A percentile compares a stretch with the other conserved stretches of the same genome.
Evolutionary conservation across 92 coral and sea anemone genomes (phyloP).

Genomic region (Siderastrea siderea): DNA sequence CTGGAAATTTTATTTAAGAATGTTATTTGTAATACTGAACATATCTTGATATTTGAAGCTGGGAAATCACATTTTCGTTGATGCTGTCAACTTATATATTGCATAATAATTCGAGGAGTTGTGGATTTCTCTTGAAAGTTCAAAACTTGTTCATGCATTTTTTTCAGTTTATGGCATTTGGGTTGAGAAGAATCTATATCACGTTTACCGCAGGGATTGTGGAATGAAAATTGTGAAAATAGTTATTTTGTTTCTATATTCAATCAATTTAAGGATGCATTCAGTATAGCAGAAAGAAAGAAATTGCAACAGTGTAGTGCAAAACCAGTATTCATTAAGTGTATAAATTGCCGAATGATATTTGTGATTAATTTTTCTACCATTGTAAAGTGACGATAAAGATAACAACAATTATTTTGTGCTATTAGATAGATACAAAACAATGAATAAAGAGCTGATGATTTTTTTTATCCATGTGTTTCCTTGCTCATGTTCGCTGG

Average conservation of each 20-base stretch:
- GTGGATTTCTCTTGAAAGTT: too few relatives aligned
- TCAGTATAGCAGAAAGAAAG: background rate
- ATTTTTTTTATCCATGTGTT: background rate
- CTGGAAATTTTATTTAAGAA: background rate
- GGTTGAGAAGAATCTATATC: background rate
- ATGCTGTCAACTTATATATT: background rate
- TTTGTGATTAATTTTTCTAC: slow-evolving; percentile 35
- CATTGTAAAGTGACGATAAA: background rate
- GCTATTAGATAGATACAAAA: background rate
- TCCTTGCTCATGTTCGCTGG: background rate
- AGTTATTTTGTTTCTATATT: slow-evolving; percentile 19
- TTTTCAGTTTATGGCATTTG: background rate
- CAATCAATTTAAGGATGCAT: too few relatives aligned
- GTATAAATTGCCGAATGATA: slow-evolving; percentile 6
- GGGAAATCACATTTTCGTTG: background rate
- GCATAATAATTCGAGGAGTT: background rate
- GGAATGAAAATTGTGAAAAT: background rate
- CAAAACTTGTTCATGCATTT: too few relatives aligned
- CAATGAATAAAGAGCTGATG: slow-evolving; percentile 10
- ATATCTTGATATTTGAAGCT: background rate
- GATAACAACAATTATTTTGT: slow-evolving; percentile 32
- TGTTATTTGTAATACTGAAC: background rate
- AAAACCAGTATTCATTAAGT: background rate
- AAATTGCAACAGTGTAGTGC: background rate
- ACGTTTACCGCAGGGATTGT: background rate